A percentile compares a stretch with the other conserved stretches of the same genome.
phyloP scores from a whole-genome alignment of 2,113 vertebrate genomes.

The Trichechus manatus region DNA sequence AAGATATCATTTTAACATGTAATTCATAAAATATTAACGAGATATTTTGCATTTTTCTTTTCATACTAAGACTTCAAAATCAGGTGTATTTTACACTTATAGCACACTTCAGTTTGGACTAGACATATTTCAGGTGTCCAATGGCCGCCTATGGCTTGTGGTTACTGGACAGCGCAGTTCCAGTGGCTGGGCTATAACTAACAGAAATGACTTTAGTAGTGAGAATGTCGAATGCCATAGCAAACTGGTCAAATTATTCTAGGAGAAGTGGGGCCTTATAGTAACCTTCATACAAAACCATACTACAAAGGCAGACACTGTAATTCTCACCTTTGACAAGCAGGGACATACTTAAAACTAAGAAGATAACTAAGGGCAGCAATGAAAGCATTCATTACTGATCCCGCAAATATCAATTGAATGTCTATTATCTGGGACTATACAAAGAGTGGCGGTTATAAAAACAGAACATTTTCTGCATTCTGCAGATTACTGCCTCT shows the following conservation, averaged over 20 bases:
- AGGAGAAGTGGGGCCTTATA: neutral
- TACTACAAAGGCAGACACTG: neutral
- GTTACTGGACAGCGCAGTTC: neutral
- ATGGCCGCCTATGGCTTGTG: rapidly evolving
- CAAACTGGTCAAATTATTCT: neutral
- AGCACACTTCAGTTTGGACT: neutral
- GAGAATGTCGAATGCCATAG: neutral
- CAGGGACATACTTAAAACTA: neutral
- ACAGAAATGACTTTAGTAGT: neutral
- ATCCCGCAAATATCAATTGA: neutral
- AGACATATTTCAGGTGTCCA: neutral
- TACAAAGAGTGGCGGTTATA: neutral
- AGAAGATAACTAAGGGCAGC: neutral
- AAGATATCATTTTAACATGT: neutral
- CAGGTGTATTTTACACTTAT: neutral
- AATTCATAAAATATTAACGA: neutral
- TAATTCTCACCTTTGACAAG: neutral
- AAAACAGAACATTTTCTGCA: neutral
- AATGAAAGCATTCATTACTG: neutral
- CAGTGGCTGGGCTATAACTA: neutral
- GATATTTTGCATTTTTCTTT: neutral
- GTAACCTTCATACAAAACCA: neutral
- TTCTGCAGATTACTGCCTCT: neutral
- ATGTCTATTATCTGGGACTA: neutral
- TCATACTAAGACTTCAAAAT: neutral